Evolutionary conservation across 30 jellyfish, hydroid and myxozoan genomes (phyloP), one percentile per base, ranked within the genome.

Genomic region (Aurelia sp.): DNA sequence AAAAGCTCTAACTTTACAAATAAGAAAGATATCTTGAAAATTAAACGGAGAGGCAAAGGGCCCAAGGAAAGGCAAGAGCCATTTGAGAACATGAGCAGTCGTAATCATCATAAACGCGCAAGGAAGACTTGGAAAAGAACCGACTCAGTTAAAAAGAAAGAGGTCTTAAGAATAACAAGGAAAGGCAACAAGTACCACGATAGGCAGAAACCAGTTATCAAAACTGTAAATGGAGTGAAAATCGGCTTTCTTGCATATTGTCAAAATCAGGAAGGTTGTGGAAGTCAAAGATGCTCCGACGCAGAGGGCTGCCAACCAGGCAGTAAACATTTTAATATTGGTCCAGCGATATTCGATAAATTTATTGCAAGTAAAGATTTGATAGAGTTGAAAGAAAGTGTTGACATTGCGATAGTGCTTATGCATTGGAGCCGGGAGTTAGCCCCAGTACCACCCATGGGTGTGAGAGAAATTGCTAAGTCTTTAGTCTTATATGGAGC

Each of bases 361-460:
- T n/a, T 16, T 8, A 48, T 55, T 11, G 89, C 85, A 3, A 61
- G 62, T n/a, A 75, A 55, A 31, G 95, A 86, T 33, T 60, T 86
- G 30, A 61, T 11, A 44, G 75, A 63, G 47, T 59, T 87, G 69
- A 40, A 77, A 88, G 48, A 66, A 23, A 41, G 44, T 17, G 98
- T 87, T 33, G 98, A 92, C 66, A 27, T 86, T 31, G 71, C 82
- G 35, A 77, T 87, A 8, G 86, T 84, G 17, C 77, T 92, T 68
- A 62, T 92, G 73, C 98, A 92, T 62, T 92, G 98, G 98, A 95
- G 98, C 71, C 76, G 63, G 66, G 98, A 92, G 83, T 59, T 66
- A 27, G 50, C 91, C 74, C 67, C 92, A 22, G 52, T 92, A 10
- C 98, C 98, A 37, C 88, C 95, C 22, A 55, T 86, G 40, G 85